Conservation (phyloP, 2,888 invertebrate genomes). For the Atherix ibis region DNA sequence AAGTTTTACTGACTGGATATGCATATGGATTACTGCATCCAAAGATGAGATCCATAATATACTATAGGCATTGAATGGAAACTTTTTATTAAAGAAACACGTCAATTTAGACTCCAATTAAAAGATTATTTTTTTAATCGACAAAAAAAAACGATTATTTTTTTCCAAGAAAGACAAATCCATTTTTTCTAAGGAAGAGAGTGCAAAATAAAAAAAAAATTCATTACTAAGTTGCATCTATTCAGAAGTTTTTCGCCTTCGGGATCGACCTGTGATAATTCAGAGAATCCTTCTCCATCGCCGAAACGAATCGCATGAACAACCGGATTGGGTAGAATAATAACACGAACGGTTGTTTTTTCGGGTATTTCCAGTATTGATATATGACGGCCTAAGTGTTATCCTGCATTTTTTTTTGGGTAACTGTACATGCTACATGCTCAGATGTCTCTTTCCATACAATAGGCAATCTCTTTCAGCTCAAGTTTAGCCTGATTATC, state of each 20-base stretch:
- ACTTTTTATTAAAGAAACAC: too few relatives aligned
- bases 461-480: conserved; percentile 39
- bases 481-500: conserved; percentile 62
- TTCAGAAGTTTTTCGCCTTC: conserved; percentile 64
- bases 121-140: too few relatives aligned
- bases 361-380: conserved; percentile 82
- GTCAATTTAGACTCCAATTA: too few relatives aligned
- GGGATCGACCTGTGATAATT: conserved; percentile 75
- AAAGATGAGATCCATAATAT: too few relatives aligned
- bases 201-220: too few relatives aligned
- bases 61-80: too few relatives aligned
- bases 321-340: conserved; percentile 93
- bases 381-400: conserved; percentile 57
- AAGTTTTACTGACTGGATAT: too few relatives aligned
- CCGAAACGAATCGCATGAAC: conserved; percentile 98
- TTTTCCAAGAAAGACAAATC: too few relatives aligned
- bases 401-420: conserved; percentile 58
- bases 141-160: too few relatives aligned
- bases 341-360: conserved; percentile 89
- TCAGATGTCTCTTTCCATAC: conserved; percentile 85
- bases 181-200: too few relatives aligned
- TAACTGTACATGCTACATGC: conserved; percentile 86
- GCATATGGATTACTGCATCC: too few relatives aligned
- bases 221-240: too few relatives aligned
- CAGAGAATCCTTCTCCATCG: conserved; percentile 84